A percentile compares a stretch with the other conserved stretches of the same genome.
Conservation (phyloP, 2,888 invertebrate genomes). For the Cerastis rubricosa region DNA sequence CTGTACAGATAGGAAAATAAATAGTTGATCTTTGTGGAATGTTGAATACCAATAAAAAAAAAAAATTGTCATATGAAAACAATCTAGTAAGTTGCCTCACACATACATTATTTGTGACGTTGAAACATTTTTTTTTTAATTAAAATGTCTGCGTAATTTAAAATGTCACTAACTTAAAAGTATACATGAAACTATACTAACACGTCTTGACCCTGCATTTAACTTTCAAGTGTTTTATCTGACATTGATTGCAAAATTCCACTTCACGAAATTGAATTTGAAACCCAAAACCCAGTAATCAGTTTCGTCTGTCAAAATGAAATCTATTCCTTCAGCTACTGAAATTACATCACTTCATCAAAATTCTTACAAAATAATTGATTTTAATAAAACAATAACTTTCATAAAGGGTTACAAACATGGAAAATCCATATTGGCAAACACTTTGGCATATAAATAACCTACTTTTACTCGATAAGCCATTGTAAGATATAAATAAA, state of each 20-base stretch:
- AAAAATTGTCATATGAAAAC: background rate
- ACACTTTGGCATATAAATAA: slow-evolving; percentile 42
- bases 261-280: slow-evolving; percentile 45
- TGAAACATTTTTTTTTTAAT: too few relatives aligned
- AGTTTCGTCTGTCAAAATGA: slow-evolving; percentile 54
- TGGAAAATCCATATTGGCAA: slow-evolving; percentile 39
- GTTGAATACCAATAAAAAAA: background rate
- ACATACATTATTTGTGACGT: too few relatives aligned
- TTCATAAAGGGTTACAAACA: slow-evolving; percentile 16
- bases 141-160: background rate
- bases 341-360: slow-evolving; percentile 50
- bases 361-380: slow-evolving; percentile 15
- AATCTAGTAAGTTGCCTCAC: too few relatives aligned
- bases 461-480: slow-evolving; percentile 21
- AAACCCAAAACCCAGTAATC: slow-evolving; percentile 44
- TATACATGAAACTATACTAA: background rate
- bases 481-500: slow-evolving; percentile 42
- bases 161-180: background rate
- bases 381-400: slow-evolving; percentile 15
- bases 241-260: slow-evolving; percentile 19
- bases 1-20: background rate
- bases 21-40: background rate
- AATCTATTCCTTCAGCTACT: slow-evolving; percentile 42
- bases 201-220: slow-evolving; percentile 26
- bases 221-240: slow-evolving; percentile 39